These are phyloP conservation scores for Epizoanthus scotinus DNA, from an alignment of 92 coral and sea anemone species.

Conservation along the genomic window DNA sequence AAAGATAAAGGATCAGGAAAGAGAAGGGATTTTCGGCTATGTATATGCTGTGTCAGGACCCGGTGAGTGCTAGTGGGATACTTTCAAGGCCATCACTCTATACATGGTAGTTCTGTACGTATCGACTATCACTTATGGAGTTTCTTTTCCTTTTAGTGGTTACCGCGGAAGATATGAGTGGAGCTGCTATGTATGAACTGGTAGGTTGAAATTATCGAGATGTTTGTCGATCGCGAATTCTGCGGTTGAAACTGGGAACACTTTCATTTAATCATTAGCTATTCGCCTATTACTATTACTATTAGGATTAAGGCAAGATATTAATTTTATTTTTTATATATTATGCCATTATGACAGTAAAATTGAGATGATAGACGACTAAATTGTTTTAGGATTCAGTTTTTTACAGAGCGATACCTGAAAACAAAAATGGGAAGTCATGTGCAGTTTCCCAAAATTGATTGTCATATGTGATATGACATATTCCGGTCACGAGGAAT, in stretches of 20 bases:
- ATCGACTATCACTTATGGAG: not conserved
- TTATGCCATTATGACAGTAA: no score
- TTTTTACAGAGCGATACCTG: not conserved
- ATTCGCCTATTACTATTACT: no score
- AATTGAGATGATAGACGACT: not conserved
- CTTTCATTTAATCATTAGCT: no score
- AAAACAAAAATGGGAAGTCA: not conserved
- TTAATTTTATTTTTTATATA: no score
- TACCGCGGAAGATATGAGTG: constrained; percentile 98
- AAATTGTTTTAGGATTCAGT: not conserved
- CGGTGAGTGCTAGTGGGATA: constrained; percentile 67
- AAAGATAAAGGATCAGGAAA: constrained; percentile 86
- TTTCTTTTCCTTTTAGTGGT: constrained; percentile 67
- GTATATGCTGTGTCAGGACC: constrained; percentile 99
- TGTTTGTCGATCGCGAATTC: not conserved
- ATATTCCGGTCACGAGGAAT: constrained; percentile 26
- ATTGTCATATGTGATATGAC: no score
- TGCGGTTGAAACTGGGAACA: not conserved
- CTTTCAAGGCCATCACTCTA: not conserved
- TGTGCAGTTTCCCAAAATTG: not conserved
- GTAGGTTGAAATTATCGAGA: constrained; percentile 54
- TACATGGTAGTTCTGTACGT: not conserved
- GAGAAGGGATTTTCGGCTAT: constrained; percentile 84
- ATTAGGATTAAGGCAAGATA: no score
- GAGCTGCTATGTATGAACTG: constrained; percentile 99